A percentile compares a stretch with the other conserved stretches of the same genome.
Conservation (phyloP, 2,888 invertebrate species). For the Siphonodentalium dalli region DNA sequence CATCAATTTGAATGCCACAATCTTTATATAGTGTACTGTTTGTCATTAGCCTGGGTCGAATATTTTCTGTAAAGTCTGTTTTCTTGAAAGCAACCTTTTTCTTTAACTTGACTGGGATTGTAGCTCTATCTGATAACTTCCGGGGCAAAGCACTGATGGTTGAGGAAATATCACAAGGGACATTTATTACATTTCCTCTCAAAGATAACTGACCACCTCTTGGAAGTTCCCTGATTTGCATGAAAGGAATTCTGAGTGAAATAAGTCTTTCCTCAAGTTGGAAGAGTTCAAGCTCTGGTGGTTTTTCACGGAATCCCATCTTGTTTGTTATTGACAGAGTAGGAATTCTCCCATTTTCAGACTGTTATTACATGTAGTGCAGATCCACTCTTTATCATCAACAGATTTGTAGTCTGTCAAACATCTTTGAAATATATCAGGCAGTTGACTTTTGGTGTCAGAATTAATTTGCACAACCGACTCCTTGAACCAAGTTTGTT, state of each 20-base stretch:
- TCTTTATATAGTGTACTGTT: not conserved
- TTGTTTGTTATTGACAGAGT: not conserved
- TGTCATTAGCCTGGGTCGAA: not conserved
- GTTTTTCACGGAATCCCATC: not conserved
- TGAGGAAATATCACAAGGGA: slow-evolving; percentile 1
- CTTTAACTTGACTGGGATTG: slow-evolving; percentile 1
- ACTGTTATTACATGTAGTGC: not conserved
- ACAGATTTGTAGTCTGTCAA: not conserved
- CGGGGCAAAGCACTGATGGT: not conserved
- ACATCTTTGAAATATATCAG: too few relatives aligned
- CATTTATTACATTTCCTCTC: slow-evolving; percentile 6
- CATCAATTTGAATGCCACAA: not conserved
- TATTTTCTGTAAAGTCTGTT: not conserved
- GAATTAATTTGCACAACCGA: too few relatives aligned
- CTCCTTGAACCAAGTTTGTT: too few relatives aligned
- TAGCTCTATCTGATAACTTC: not conserved
- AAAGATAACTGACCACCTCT: slow-evolving; percentile 1
- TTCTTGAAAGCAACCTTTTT: not conserved
- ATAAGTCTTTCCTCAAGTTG: slow-evolving; percentile 1
- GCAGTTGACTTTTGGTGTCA: too few relatives aligned
- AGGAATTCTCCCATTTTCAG: not conserved
- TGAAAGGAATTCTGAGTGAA: slow-evolving; percentile 1
- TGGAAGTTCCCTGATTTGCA: slow-evolving; percentile 1
- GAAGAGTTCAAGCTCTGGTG: not conserved
- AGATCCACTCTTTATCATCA: slow-evolving; percentile 1